These are phyloP conservation scores for Lordiphosa stackelbergi DNA, from an alignment of 1,140 invertebrate species.

Conservation along the genomic window DNA sequence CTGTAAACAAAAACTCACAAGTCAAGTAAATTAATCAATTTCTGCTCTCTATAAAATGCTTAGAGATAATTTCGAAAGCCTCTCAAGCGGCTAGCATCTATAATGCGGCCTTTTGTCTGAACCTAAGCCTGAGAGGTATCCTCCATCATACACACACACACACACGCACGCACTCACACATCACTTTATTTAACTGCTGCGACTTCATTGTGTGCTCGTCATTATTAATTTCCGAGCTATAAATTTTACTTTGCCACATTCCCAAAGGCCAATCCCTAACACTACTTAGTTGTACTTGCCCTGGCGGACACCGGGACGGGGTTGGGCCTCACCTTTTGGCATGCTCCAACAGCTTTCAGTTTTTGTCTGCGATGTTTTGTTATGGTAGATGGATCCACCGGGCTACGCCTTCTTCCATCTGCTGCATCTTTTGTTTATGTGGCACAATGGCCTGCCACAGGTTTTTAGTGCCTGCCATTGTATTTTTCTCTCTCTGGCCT, in stretches of 20 bases:
- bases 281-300: slow-evolving; percentile 38
- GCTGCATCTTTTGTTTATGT: slow-evolving; percentile 73
- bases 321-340: slow-evolving; percentile 56
- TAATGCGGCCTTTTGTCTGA: slow-evolving; percentile 40
- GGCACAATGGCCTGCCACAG: slow-evolving; percentile 69
- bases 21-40: background rate
- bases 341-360: slow-evolving; percentile 60
- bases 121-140: slow-evolving; percentile 26
- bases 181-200: slow-evolving; percentile 43
- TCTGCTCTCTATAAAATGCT: slow-evolving; percentile 12
- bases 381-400: slow-evolving; percentile 54
- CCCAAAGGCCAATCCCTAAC: slow-evolving; percentile 60
- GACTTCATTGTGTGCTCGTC: slow-evolving; percentile 66
- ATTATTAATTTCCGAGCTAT: slow-evolving; percentile 75
- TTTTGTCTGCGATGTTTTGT: slow-evolving; percentile 57
- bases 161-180: slow-evolving; percentile 6
- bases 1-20: too few relatives aligned
- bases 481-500: slow-evolving; percentile 26
- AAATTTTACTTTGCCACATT: slow-evolving; percentile 74
- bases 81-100: slow-evolving; percentile 30
- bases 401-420: slow-evolving; percentile 48
- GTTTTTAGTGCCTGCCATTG: slow-evolving; percentile 67
- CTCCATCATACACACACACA: slow-evolving; percentile 12
- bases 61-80: slow-evolving; percentile 30
- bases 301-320: background rate